Percentiles rank a stretch among this genome's conserved stretches.
phyloP scores from a whole-genome alignment of 1,140 invertebrate genomes.

The Leptinotarsa defecta region DNA sequence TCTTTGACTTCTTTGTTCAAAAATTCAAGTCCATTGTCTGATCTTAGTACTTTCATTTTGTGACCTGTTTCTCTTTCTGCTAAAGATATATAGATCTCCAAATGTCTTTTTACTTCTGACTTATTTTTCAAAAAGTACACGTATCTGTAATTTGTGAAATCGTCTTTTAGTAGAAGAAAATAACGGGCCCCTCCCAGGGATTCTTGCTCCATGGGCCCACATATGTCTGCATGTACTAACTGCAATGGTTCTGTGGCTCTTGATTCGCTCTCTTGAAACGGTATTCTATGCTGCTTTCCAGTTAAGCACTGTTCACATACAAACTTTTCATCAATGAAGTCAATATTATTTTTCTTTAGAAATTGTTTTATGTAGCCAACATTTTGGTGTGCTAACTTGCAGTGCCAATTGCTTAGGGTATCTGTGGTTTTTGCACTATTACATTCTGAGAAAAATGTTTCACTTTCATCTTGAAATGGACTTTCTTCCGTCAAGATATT shows the following conservation, averaged over 20 bases:
- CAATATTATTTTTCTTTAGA: slow-evolving; percentile 7
- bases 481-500: neutral
- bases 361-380: neutral
- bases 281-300: slow-evolving; percentile 17
- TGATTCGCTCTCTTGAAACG: slow-evolving; percentile 7
- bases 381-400: slow-evolving; percentile 6
- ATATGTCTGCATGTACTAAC: slow-evolving; percentile 50
- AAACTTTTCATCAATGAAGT: slow-evolving; percentile 22
- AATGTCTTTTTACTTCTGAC: slow-evolving; percentile 35
- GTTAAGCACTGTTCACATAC: slow-evolving; percentile 21
- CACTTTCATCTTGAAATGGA: neutral
- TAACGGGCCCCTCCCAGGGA: slow-evolving; percentile 50
- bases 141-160: slow-evolving; percentile 44
- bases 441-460: neutral
- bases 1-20: slow-evolving; percentile 51
- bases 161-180: slow-evolving; percentile 53
- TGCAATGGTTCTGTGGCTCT: slow-evolving; percentile 5
- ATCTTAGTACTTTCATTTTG: slow-evolving; percentile 52
- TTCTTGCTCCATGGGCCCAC: slow-evolving; percentile 46
- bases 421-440: neutral
- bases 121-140: slow-evolving; percentile 46
- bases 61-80: slow-evolving; percentile 50
- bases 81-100: slow-evolving; percentile 50
- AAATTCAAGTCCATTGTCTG: slow-evolving; percentile 58
- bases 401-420: neutral